Evolutionary conservation across 2,797 vertebrate genomes (phyloP), one percentile per base, ranked within the genome.

Genomic region (Coccyzus lansbergi): DNA sequence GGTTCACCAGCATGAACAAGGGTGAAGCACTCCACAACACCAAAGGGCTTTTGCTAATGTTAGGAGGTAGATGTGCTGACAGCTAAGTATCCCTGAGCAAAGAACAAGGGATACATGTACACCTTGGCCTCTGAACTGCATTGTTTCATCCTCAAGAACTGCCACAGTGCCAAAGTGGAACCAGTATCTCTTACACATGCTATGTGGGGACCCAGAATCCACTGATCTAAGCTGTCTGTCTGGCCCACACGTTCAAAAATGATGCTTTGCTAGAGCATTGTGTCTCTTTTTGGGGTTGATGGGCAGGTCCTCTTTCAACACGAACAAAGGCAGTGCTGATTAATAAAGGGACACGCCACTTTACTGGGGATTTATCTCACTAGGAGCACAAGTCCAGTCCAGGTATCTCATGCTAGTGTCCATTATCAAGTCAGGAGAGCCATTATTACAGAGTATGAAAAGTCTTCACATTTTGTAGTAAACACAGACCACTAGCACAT

Each of bases 111-210:
- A 42, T 21, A 31, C 0, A 2, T 0, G 1, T 18, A 36, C 7
- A 59, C 5, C 29, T 74, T 56, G 21, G 14, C 33, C 3, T 2
- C 15, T 55, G 38, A 31, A 17, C 33, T 38, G 26, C 36, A 38
- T 7, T 60, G 8, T 33, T 86, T 86, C 26, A 36, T 8, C 2
- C 6, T 7, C 29, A 90, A 56, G 31, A 56, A 18, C 7, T 68
- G 20, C 20, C n/a, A 62, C 15, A 55, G 18, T n/a, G 11, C 10
- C n/a, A 26, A 65, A 72, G 21, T 9, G 26, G 9, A 29, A 34
- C 7, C 34, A 44, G 4, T 12, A 12, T 26, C 19, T 55, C 60
- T n/a, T 56, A 8, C 0, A 0, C 52, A 24, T 28, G 15, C 17
- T 71, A 63, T 74, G 12, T 25, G 15, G 18, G 28, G 15, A 68